A percentile compares a stretch with the other conserved stretches of the same genome.
Conservation (phyloP, 2,113 vertebrate genomes). For the Burhinus oedicnemus region DNA sequence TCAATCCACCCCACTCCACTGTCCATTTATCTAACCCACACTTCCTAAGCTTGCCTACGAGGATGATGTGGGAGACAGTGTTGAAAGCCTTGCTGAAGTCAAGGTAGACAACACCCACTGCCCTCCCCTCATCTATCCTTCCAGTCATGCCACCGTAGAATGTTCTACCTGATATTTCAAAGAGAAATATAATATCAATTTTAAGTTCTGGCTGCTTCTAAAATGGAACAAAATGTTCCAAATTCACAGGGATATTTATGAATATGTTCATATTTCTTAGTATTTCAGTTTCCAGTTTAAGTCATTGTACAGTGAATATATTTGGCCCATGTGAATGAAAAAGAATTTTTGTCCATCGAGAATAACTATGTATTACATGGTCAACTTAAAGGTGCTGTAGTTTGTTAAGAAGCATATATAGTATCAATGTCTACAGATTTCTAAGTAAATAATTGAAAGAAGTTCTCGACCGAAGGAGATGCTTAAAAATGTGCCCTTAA, state of each 20-base stretch:
- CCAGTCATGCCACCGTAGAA: too few relatives aligned
- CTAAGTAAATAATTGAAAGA: background rate
- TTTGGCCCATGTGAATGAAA: background rate
- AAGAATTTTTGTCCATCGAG: background rate
- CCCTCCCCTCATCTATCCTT: too few relatives aligned
- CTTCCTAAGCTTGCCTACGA: too few relatives aligned
- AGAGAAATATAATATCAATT: background rate
- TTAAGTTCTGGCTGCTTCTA: background rate
- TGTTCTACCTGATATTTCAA: background rate
- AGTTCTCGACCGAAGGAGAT: background rate
- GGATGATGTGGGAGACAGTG: too few relatives aligned
- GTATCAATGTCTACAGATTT: background rate
- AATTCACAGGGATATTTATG: background rate
- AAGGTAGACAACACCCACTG: too few relatives aligned
- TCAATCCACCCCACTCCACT: too few relatives aligned
- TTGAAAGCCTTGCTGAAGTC: too few relatives aligned
- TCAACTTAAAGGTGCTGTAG: background rate
- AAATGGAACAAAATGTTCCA: background rate
- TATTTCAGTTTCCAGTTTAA: background rate
- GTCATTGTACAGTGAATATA: background rate
- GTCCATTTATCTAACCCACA: too few relatives aligned
- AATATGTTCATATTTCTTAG: background rate
- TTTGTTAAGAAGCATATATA: background rate
- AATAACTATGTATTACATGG: background rate
- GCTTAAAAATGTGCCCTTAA: background rate